Evolutionary conservation across 1,140 invertebrate species (phyloP).

Genomic region (Plutomurus gul): DNA sequence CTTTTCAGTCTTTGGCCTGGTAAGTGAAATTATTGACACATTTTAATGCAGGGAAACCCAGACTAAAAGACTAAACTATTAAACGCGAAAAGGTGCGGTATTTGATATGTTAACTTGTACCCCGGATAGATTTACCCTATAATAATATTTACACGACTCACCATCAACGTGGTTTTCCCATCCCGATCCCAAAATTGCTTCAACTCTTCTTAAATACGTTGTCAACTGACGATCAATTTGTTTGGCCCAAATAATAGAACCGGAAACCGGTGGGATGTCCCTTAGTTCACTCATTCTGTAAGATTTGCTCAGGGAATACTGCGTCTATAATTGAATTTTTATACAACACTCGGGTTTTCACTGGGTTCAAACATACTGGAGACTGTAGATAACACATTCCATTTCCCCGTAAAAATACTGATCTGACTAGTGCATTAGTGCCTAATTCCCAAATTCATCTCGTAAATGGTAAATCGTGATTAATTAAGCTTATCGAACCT

Average conservation of each 20-base stretch:
- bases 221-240: slow-evolving; percentile 98
- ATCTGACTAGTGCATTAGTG: not conserved
- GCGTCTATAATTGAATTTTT: slow-evolving; percentile 75
- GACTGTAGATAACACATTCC: not conserved
- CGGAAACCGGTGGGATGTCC: slow-evolving; percentile 94
- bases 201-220: slow-evolving; percentile 92
- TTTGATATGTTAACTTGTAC: too few species aligned
- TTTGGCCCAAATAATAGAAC: slow-evolving; percentile 98
- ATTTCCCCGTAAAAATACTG: slow-evolving; percentile 19
- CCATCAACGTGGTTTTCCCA: slow-evolving; percentile 99
- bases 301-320: slow-evolving; percentile 91
- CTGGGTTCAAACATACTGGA: slow-evolving; percentile 47
- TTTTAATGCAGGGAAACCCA: too few species aligned
- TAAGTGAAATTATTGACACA: too few species aligned
- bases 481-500: slow-evolving; percentile 65
- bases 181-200: slow-evolving; percentile 95
- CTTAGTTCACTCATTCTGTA: slow-evolving; percentile 86
- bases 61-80: too few species aligned
- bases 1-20: slow-evolving; percentile 96
- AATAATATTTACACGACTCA: too few species aligned
- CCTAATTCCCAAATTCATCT: slow-evolving; percentile 34
- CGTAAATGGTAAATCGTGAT: not conserved
- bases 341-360: too few species aligned
- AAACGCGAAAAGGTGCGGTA: too few species aligned
- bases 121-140: too few species aligned